Evolutionary conservation across 2,113 vertebrate genomes (phyloP).

Genomic region (Poecilia latipinna): DNA sequence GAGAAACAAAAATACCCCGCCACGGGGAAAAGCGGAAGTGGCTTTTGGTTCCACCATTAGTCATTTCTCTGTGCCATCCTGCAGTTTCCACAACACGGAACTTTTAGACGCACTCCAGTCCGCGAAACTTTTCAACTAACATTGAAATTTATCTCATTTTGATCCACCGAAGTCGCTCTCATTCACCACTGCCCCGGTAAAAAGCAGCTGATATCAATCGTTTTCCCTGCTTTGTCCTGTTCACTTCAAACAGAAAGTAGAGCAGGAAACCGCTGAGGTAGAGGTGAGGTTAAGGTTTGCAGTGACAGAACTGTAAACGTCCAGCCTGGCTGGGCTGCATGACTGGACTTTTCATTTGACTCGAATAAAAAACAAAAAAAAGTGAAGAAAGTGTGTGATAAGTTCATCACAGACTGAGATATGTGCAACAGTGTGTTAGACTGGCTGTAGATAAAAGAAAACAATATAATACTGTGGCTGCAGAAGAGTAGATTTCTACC

Average conservation of each 20-base stretch:
- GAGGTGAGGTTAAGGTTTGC: no score
- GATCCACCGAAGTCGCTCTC: background rate
- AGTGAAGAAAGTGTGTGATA: no score
- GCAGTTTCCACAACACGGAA: background rate
- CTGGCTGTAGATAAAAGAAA: no score
- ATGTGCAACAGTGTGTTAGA: no score
- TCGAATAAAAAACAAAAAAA: no score
- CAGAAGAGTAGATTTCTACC: no score
- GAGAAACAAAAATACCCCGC: background rate
- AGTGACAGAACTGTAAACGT: no score
- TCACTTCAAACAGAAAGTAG: background rate
- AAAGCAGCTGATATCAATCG: background rate
- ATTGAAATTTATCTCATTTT: background rate
- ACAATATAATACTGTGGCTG: no score
- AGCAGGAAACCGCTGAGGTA: no score
- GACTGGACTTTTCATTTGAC: no score
- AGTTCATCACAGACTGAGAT: background rate
- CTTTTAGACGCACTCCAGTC: background rate
- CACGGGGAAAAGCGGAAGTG: slow-evolving; percentile 27
- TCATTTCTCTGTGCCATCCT: background rate
- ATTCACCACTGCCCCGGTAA: background rate
- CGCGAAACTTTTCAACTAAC: background rate
- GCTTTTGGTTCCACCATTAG: slow-evolving; percentile 3
- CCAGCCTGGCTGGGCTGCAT: no score
- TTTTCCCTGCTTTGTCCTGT: background rate